Evolutionary conservation across 2,888 invertebrate genomes (phyloP).

Genomic region (Cacoxenus indagator): DNA sequence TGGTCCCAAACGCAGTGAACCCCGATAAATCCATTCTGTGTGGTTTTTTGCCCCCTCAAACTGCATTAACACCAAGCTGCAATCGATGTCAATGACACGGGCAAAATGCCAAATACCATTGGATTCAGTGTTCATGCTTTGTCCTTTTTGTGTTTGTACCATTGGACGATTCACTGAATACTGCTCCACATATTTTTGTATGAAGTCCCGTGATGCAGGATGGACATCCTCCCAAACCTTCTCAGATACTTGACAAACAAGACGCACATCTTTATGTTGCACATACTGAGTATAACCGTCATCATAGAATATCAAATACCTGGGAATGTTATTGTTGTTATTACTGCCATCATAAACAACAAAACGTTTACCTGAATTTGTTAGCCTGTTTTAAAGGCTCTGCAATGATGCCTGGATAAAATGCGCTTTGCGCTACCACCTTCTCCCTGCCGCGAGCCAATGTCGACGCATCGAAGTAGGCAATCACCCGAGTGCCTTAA

Average conservation of each 20-base stretch:
- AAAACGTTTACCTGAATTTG: slow-evolving; percentile 61
- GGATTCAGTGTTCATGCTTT: slow-evolving; percentile 88
- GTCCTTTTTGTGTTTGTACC: slow-evolving; percentile 86
- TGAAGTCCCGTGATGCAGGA: slow-evolving; percentile 84
- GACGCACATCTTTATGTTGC: slow-evolving; percentile 76
- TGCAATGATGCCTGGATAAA: slow-evolving; percentile 70
- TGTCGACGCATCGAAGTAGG: slow-evolving; percentile 75
- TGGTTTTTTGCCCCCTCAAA: slow-evolving; percentile 83
- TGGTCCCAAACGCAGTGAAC: slow-evolving; percentile 83
- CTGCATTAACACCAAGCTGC: slow-evolving; percentile 87
- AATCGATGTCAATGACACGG: slow-evolving; percentile 86
- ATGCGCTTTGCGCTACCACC: slow-evolving; percentile 65
- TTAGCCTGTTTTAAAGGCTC: slow-evolving; percentile 69
- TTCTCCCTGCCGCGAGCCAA: slow-evolving; percentile 64
- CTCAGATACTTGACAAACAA: slow-evolving; percentile 78
- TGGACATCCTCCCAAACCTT: slow-evolving; percentile 93
- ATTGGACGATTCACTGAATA: slow-evolving; percentile 86
- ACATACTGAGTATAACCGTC: slow-evolving; percentile 94
- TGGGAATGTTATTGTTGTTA: slow-evolving; percentile 29
- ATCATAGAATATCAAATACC: slow-evolving; percentile 91
- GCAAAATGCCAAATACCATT: slow-evolving; percentile 78
- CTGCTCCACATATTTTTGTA: slow-evolving; percentile 84
- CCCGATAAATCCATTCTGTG: slow-evolving; percentile 95
- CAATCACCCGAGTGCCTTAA: slow-evolving; percentile 85
- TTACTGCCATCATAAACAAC: no score